Conservation (phyloP, 1,140 invertebrate genomes). For the Aethina tumida region DNA sequence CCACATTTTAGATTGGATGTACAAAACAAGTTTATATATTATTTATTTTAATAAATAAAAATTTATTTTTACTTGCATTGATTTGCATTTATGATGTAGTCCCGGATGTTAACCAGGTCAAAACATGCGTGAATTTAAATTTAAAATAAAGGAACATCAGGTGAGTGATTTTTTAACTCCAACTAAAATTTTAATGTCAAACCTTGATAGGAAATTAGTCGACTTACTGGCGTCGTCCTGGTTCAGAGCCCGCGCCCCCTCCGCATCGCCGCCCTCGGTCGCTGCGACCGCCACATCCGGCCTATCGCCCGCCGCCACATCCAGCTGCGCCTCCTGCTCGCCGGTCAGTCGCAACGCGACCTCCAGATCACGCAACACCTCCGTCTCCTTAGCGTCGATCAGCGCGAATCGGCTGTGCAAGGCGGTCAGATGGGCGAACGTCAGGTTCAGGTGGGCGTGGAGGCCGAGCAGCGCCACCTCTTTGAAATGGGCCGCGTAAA, state of each 20-base stretch:
- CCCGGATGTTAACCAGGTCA: no score
- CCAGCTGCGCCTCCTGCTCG: constrained; percentile 26
- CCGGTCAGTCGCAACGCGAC: constrained; percentile 56
- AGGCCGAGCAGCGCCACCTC: constrained; percentile 86
- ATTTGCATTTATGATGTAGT: no score
- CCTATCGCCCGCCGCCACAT: constrained; percentile 19
- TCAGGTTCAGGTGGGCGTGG: constrained; percentile 90
- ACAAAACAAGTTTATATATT: no score
- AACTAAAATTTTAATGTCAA: no score
- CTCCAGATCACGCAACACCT: constrained; percentile 81
- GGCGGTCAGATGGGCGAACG: constrained; percentile 92
- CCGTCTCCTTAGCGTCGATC: constrained; percentile 91
- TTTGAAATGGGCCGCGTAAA: constrained; percentile 96
- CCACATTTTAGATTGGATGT: no score
- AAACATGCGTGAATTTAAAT: neutral
- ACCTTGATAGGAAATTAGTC: no score
- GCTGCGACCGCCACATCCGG: constrained; percentile 9
- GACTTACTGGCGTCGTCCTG: constrained; percentile 10
- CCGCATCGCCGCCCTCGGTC: constrained; percentile 12
- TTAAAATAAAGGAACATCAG: neutral
- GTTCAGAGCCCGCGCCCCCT: constrained; percentile 10
- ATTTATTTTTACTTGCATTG: no score
- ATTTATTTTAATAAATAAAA: no score
- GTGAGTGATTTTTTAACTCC: neutral
- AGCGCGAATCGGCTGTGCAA: constrained; percentile 82